phyloP scores from a whole-genome alignment of 2,888 invertebrate genomes.

The Andrena bucephala region DNA sequence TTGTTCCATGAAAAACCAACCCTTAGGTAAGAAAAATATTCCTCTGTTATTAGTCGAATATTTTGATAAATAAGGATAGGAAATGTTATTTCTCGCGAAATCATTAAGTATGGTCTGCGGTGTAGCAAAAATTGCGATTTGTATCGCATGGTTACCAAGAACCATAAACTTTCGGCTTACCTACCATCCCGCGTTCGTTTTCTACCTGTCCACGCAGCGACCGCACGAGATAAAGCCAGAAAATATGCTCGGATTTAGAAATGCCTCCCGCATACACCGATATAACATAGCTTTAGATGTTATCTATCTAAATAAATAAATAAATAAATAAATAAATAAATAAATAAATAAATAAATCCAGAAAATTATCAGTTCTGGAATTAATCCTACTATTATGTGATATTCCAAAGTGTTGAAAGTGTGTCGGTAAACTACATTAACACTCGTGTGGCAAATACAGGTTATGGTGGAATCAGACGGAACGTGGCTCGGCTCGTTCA shows the following conservation, averaged over 20 bases:
- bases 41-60: not conserved
- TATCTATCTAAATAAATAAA: slow-evolving; percentile 22
- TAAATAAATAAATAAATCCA: slow-evolving; percentile 31
- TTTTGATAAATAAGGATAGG: slow-evolving; percentile 6
- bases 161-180: slow-evolving; percentile 68
- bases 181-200: slow-evolving; percentile 52
- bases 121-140: slow-evolving; percentile 52
- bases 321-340: slow-evolving; percentile 33
- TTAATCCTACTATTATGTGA: not conserved
- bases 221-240: slow-evolving; percentile 61
- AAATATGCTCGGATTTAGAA: slow-evolving; percentile 64
- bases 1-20: not conserved
- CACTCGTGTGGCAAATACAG: too few species aligned
- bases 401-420: too few species aligned
- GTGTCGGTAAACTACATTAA: too few species aligned
- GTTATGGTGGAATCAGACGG: too few species aligned
- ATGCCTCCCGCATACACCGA: slow-evolving; percentile 26
- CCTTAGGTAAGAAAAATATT: not conserved
- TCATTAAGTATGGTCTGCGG: slow-evolving; percentile 29
- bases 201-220: slow-evolving; percentile 48
- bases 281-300: slow-evolving; percentile 34
- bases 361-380: not conserved
- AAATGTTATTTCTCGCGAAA: slow-evolving; percentile 8
- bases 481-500: too few species aligned
- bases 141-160: slow-evolving; percentile 37